Evolutionary conservation across 2,888 invertebrate species (phyloP).

Genomic region (Autographa gamma): DNA sequence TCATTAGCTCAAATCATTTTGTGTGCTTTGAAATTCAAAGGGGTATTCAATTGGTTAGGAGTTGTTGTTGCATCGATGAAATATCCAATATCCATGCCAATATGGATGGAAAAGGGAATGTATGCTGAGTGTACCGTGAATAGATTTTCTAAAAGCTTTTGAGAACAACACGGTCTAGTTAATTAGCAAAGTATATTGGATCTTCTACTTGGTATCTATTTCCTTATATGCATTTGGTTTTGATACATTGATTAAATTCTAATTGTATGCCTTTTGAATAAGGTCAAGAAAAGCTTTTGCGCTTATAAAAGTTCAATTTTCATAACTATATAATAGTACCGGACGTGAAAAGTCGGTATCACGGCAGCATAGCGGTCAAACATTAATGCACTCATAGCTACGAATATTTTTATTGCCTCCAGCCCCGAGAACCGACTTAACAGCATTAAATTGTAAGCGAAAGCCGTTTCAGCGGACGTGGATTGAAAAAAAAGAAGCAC

Average conservation of each 20-base stretch:
- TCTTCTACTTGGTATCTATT: too few relatives aligned
- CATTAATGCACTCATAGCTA: slow-evolving; percentile 20
- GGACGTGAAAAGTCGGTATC: neutral
- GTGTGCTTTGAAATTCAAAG: slow-evolving; percentile 33
- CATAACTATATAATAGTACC: neutral
- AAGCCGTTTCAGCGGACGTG: slow-evolving; percentile 54
- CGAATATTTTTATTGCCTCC: slow-evolving; percentile 22
- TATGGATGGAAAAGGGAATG: slow-evolving; percentile 22
- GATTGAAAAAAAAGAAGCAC: slow-evolving; percentile 58
- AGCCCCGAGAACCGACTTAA: slow-evolving; percentile 33
- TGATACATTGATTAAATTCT: neutral
- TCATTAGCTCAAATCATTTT: slow-evolving; percentile 61
- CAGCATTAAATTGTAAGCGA: slow-evolving; percentile 62
- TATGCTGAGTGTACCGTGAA: slow-evolving; percentile 12
- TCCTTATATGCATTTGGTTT: neutral
- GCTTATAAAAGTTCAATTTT: neutral
- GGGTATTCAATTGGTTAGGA: slow-evolving; percentile 22
- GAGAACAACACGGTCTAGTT: neutral
- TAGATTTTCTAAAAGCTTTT: slow-evolving; percentile 20
- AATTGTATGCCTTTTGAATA: neutral
- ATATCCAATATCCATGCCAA: slow-evolving; percentile 38
- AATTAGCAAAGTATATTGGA: neutral
- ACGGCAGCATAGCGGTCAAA: neutral
- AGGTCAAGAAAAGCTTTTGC: neutral
- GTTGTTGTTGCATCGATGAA: slow-evolving; percentile 29